phyloP scores from a whole-genome alignment of 2,888 invertebrate genomes.

The Mesorhabditis sp. region DNA sequence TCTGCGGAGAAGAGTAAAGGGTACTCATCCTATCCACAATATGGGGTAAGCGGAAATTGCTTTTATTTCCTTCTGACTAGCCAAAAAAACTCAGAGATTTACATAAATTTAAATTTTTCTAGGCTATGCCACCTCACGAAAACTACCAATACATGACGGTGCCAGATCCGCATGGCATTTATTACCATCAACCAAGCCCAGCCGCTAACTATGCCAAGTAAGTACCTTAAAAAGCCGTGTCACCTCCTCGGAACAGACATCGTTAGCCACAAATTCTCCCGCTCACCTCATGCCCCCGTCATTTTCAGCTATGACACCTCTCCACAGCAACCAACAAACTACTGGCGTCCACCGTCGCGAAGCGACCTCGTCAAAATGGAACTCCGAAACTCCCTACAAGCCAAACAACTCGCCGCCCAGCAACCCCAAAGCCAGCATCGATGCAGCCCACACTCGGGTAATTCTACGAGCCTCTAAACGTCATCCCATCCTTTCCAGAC shows the following conservation, averaged over 20 bases:
- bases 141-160: not conserved
- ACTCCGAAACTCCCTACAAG: not conserved
- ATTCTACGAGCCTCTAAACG: too few relatives aligned
- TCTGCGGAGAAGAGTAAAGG: not conserved
- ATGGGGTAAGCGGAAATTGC: not conserved
- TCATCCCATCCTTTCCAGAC: too few relatives aligned
- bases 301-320: not conserved
- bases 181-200: too few relatives aligned
- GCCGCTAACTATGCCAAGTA: too few relatives aligned
- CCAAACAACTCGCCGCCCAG: not conserved
- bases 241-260: too few relatives aligned
- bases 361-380: slow-evolving; percentile 6
- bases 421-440: not conserved
- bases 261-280: too few relatives aligned
- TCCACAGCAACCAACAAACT: not conserved
- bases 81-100: not conserved
- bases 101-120: not conserved
- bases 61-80: not conserved
- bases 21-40: not conserved
- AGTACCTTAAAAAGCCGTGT: too few relatives aligned
- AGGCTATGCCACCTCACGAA: not conserved
- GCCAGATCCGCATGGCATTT: too few relatives aligned
- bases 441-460: too few relatives aligned
- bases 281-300: too few relatives aligned
- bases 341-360: not conserved